A percentile compares a stretch with the other conserved stretches of the same genome.
phyloP scores from a whole-genome alignment of 2,888 invertebrate species.

The Drepanosiphum platanoidis region DNA sequence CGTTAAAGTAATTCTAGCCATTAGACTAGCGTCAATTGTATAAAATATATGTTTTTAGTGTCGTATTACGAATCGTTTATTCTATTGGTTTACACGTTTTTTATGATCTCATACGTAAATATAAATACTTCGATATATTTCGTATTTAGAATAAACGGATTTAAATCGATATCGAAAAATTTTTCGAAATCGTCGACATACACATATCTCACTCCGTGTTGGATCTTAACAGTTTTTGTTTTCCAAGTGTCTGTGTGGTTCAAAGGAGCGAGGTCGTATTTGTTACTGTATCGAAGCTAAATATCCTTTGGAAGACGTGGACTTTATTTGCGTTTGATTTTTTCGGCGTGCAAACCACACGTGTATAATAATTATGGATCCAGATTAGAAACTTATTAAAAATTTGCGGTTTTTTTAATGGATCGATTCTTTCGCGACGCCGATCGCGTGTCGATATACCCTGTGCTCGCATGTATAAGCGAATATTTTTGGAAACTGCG shows the following conservation, averaged over 20 bases:
- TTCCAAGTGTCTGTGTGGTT: neutral
- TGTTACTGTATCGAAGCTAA: neutral
- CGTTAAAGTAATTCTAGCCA: neutral
- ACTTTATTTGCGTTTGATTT: neutral
- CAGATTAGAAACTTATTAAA: no score
- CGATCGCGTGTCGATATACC: no score
- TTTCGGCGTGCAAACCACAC: neutral
- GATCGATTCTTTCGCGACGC: no score
- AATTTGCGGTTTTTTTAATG: no score
- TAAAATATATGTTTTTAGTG: neutral
- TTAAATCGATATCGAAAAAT: neutral
- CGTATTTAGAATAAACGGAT: slow-evolving; percentile 1
- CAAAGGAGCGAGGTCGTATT: neutral
- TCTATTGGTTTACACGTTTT: no score
- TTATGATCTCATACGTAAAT: no score
- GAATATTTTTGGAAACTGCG: no score
- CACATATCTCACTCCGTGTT: neutral
- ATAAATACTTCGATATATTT: no score
- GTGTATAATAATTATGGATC: no score
- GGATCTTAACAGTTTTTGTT: neutral
- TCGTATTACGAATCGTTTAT: neutral
- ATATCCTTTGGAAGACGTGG: neutral
- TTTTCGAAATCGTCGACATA: neutral
- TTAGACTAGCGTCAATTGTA: slow-evolving; percentile 23
- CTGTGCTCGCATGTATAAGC: no score